Base-by-base conservation (phyloP, 2,888 invertebrate species). In the Marronus borbonicus region DNA sequence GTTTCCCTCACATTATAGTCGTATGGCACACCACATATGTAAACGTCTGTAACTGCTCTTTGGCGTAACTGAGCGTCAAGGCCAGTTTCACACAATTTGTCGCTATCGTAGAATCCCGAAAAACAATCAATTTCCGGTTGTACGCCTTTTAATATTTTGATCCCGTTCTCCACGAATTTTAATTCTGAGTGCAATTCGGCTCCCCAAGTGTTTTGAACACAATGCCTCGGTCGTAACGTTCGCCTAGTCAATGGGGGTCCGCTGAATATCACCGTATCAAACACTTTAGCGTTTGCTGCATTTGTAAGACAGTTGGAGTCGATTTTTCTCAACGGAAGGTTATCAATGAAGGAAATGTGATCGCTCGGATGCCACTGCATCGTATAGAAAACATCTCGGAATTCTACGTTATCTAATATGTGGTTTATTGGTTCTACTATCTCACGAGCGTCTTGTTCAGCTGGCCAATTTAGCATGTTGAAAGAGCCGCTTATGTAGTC, bases 81-180 rank as follows among this genome's bases (percentile, higher is more conserved):
- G 44, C 94, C 93, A 3, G 98, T 98, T 87, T 96, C 94, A 0
- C 94, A 94, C 75, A 95, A 89, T 88, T 96, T 96, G 88, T 95
- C 95, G 89, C 98, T 98, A 90, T 98, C 98, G 95, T 96, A 97
- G 90, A 98, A 98, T 55, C 97, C 98, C 0, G 98, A 98, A 89
- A 98, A 98, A 1, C 97, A 97, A 88, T 99, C 98, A 77, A 98
- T 95, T 83, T 97, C 96, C 0, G 98, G 94, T 89, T 97, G 95
- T 0, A 95, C 96, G 49, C 98, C 98, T 87, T 97, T 97, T 89
- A 95, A 95, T 79, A 97, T 93, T 87, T 95, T 94, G 58, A 94
- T 91, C 1, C 94, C 93, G 78, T 92, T 92, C 4, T 95, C 94
- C 28, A 93, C 91, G 76, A 96, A 89, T 93, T 39, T 74, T 94